These are phyloP conservation scores for Pocota personata DNA, from an alignment of 2,888 invertebrate species.

Conservation along the genomic window DNA sequence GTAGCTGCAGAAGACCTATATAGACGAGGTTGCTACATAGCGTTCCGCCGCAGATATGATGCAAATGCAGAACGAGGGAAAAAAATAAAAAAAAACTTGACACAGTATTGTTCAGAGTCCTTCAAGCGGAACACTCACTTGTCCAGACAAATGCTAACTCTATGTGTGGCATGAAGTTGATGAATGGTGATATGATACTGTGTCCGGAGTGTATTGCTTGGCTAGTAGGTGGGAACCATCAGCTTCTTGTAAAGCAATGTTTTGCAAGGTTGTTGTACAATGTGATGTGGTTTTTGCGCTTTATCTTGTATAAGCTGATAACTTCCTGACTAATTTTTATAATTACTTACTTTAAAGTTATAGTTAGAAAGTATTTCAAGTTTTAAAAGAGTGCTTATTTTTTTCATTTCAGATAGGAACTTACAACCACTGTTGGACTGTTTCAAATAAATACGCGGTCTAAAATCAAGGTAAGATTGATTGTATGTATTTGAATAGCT, in stretches of 20 bases:
- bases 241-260: background rate
- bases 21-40: constrained; percentile 46
- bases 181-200: constrained; percentile 1
- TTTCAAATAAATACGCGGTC: background rate
- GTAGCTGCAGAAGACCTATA: constrained; percentile 46
- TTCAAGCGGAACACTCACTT: constrained; percentile 67
- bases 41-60: constrained; percentile 45
- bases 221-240: constrained; percentile 6
- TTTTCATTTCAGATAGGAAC: constrained; percentile 7
- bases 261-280: constrained; percentile 21
- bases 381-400: background rate
- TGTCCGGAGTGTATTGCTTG: background rate
- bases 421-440: background rate
- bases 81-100: constrained; percentile 46
- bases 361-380: background rate
- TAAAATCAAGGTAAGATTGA: background rate
- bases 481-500: background rate
- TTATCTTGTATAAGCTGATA: background rate
- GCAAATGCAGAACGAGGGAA: constrained; percentile 49
- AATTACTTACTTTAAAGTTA: background rate
- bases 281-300: background rate
- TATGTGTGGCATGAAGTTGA: constrained; percentile 38
- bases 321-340: constrained; percentile 6
- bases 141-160: constrained; percentile 65
- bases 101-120: constrained; percentile 62